A percentile compares a stretch with the other conserved stretches of the same genome.
Conservation (phyloP, 1,140 invertebrate genomes). For the Pseudomyrmex pallidus region DNA sequence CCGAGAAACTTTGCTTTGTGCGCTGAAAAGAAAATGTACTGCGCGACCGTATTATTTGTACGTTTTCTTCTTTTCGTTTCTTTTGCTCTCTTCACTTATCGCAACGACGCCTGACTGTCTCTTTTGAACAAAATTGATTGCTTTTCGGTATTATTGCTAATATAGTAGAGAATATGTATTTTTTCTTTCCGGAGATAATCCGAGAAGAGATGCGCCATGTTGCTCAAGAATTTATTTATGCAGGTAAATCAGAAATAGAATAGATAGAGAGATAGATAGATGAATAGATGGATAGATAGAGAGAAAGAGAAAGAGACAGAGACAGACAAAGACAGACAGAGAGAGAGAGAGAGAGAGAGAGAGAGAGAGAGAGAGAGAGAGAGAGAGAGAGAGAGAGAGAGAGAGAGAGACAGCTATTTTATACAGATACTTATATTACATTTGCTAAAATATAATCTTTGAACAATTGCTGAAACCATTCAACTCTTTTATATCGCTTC, state of each 20-base stretch:
- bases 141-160: conserved; percentile 38
- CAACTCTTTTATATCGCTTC: no score
- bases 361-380: no score
- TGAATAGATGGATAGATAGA: no score
- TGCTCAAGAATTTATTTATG: not conserved
- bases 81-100: conserved; percentile 49
- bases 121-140: conserved; percentile 23
- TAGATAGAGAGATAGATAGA: no score
- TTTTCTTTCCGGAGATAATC: not conserved
- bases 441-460: no score
- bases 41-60: conserved; percentile 59
- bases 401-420: no score
- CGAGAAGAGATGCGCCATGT: not conserved
- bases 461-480: no score
- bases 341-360: no score
- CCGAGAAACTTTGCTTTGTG: conserved; percentile 60
- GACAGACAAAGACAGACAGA: no score
- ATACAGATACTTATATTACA: no score
- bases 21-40: conserved; percentile 69
- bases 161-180: not conserved
- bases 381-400: no score
- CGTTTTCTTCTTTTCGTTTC: not conserved
- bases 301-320: no score
- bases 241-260: not conserved
- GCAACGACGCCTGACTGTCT: not conserved